phyloP scores from a whole-genome alignment of 2,888 invertebrate species.

The Andrena minutula region DNA sequence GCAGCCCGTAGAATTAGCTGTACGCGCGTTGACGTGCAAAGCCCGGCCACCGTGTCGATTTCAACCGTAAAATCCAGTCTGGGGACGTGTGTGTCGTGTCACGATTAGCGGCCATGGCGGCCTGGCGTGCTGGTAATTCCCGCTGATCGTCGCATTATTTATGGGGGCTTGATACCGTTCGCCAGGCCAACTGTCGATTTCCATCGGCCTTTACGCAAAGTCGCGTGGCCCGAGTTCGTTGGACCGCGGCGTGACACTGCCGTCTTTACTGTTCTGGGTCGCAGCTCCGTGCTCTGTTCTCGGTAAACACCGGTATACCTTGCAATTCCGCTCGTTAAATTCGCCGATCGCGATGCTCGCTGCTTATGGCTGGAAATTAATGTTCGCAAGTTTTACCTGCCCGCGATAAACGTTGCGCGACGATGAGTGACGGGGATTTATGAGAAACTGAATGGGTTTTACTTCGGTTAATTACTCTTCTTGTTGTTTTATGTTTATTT shows the following conservation, averaged over 20 bases:
- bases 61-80: conserved; percentile 56
- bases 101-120: conserved; percentile 49
- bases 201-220: conserved; percentile 31
- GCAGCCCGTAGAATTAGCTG: conserved; percentile 57
- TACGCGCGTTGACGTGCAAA: conserved; percentile 54
- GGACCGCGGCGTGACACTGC: too few species aligned
- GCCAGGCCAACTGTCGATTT: conserved; percentile 5
- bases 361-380: background rate
- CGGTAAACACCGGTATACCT: background rate
- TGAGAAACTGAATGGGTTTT: too few species aligned
- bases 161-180: conserved; percentile 26
- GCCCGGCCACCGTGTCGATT: conserved; percentile 53
- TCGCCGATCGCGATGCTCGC: background rate
- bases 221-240: conserved; percentile 2
- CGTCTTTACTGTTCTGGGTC: background rate
- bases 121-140: conserved; percentile 59
- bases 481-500: too few species aligned
- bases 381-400: background rate
- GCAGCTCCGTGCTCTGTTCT: background rate
- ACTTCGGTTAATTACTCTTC: too few species aligned
- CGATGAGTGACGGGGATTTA: background rate
- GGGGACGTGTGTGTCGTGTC: conserved; percentile 42
- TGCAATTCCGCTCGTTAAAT: conserved; percentile 1
- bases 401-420: background rate
- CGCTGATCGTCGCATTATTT: conserved; percentile 49